These are phyloP conservation scores for Drosophila meridionalis DNA, from an alignment of 2,888 invertebrate genomes.

Conservation along the genomic window DNA sequence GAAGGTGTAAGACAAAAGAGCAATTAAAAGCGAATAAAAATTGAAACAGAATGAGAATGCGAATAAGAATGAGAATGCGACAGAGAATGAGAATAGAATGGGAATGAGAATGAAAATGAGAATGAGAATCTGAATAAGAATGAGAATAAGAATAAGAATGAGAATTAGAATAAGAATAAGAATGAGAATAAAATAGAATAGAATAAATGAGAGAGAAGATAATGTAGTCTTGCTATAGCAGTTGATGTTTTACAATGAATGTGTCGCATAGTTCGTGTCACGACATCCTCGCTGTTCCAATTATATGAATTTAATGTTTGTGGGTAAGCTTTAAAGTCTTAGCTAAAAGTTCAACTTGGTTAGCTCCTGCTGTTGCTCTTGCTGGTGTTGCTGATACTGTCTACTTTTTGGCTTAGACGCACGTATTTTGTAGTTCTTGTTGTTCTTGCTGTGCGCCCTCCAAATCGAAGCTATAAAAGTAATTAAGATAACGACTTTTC, in stretches of 20 bases:
- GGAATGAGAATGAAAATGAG: not conserved
- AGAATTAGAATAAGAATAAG: not conserved
- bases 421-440: slow-evolving; percentile 11
- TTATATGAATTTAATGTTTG: not conserved
- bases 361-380: not conserved
- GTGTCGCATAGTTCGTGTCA: not conserved
- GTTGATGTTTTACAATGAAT: not conserved
- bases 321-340: slow-evolving; percentile 30
- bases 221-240: not conserved
- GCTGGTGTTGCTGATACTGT: not conserved
- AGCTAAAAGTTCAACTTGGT: slow-evolving; percentile 7
- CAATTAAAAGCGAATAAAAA: not conserved
- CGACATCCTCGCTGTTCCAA: not conserved
- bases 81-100: not conserved
- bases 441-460: slow-evolving; percentile 17
- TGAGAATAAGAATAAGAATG: not conserved
- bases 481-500: slow-evolving; percentile 83
- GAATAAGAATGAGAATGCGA: not conserved
- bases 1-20: not conserved
- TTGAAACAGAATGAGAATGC: not conserved
- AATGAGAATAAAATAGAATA: not conserved
- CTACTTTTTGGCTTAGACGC: slow-evolving; percentile 28
- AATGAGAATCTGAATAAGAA: not conserved
- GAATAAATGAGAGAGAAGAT: not conserved
- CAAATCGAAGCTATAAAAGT: slow-evolving; percentile 82